Evolutionary conservation across 2,888 invertebrate species (phyloP).

Genomic region (Strigamia maritima): DNA sequence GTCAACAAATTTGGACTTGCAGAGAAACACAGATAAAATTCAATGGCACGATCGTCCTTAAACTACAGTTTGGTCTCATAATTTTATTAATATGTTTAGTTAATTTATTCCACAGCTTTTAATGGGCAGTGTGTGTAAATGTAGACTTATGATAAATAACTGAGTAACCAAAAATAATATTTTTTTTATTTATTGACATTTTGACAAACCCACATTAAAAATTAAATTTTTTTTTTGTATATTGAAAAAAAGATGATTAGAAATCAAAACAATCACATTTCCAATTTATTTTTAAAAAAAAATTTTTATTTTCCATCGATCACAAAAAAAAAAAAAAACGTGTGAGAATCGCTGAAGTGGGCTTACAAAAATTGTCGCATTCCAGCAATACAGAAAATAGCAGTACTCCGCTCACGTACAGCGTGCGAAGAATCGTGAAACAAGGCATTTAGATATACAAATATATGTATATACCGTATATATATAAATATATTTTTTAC

Average conservation of each 20-base stretch:
- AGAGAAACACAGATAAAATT: too few species aligned
- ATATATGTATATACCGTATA: not conserved
- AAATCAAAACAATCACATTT: too few species aligned
- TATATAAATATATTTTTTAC: not conserved
- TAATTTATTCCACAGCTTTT: not conserved
- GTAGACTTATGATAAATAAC: not conserved
- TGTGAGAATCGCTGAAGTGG: not conserved
- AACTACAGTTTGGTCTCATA: not conserved
- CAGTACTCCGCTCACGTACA: not conserved
- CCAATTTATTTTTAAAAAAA: too few species aligned
- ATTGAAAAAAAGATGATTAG: too few species aligned
- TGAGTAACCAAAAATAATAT: too few species aligned
- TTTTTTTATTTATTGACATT: too few species aligned
- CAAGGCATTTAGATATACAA: not conserved
- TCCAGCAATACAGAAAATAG: not conserved
- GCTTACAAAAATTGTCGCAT: not conserved
- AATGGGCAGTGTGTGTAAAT: not conserved
- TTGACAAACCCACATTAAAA: too few species aligned
- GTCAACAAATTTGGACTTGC: too few species aligned
- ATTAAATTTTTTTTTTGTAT: too few species aligned
- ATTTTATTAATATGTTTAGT: not conserved
- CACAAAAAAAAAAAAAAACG: too few species aligned
- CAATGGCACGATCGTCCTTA: not conserved
- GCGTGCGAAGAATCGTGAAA: slow-evolving; percentile 7
- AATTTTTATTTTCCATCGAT: too few species aligned